Evolutionary conservation across 2,888 invertebrate species (phyloP), one percentile per base, ranked within the genome.

Genomic region (Cataglyphis altisquamis): DNA sequence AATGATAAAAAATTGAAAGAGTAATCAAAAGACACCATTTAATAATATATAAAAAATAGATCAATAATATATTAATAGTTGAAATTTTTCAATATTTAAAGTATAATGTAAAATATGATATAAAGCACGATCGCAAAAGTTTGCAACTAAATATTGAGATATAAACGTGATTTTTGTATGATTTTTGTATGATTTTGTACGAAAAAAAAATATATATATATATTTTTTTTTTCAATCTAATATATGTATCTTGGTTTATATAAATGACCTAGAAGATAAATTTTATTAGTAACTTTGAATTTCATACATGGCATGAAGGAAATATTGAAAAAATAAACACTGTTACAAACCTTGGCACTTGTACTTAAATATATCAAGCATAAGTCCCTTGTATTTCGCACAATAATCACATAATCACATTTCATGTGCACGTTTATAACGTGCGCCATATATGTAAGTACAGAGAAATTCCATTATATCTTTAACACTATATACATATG

Each of bases 401-500:
- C 64, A 55, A 73, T 36, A 36, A 18, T 82, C 52, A 62, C 55
- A 21, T 77, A 57, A 80, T 80, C 78, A 80, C 78, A 80, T 72
- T 72, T 55, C 32, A 32, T 77, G 39, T n/a, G 60, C 36, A 80
- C 60, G 32, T 60, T 72, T 62, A 45, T 9, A 52, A 68, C 41
- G 45, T 60, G 60, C 45, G 25, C 4, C 25, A 57, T 48, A 63
- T 86, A 86, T 48, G 55, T 86, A 86, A 90, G 90, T 90, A 89
- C 88, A 73, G 75, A 73, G 73, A 77, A 72, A 74, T 67, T 67
- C 55, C 55, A 74, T 62, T 68, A 82, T 68, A 86, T 81, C 45
- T 83, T 68, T 72, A 62, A 66, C 36, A 63, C 72, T 90, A 90
- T 90, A 84, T 90, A 90, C 91, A 90, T 90, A 90, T 90, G 32